phyloP scores from a whole-genome alignment of 1,140 invertebrate species.

The Drosophila gunungcola region DNA sequence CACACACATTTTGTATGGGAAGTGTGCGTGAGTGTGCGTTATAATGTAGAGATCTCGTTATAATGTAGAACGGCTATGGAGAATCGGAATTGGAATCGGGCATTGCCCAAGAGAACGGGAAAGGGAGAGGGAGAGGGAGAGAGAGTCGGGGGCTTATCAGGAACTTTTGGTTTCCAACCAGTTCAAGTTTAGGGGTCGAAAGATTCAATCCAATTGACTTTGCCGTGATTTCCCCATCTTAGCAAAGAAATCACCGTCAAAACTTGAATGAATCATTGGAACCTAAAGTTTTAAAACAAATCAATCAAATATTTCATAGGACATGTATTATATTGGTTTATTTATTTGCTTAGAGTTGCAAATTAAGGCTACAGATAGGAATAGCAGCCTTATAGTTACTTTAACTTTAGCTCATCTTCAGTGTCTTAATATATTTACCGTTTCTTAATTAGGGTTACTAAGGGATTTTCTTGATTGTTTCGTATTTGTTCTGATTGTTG shows the following conservation, averaged over 20 bases:
- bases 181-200: conserved; percentile 56
- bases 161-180: conserved; percentile 14
- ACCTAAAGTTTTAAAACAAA: too few relatives aligned
- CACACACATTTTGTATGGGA: neutral
- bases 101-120: conserved; percentile 7
- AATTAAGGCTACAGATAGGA: too few relatives aligned
- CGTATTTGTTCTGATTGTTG: too few relatives aligned
- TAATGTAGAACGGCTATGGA: conserved; percentile 15
- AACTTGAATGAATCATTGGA: neutral
- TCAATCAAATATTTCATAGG: too few relatives aligned
- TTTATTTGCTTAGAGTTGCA: too few relatives aligned
- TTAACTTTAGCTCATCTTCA: too few relatives aligned
- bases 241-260: neutral
- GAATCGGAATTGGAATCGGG: conserved; percentile 20
- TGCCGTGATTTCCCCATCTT: conserved; percentile 18
- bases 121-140: neutral
- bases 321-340: too few relatives aligned
- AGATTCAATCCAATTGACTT: neutral
- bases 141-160: conserved; percentile 21
- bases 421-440: too few relatives aligned
- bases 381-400: too few relatives aligned
- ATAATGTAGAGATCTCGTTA: conserved; percentile 26
- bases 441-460: too few relatives aligned
- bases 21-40: conserved; percentile 16
- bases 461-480: too few relatives aligned